Percentiles rank a stretch among this genome's conserved stretches.
Evolutionary conservation across 2,888 invertebrate species (phyloP).

Genomic region (Trichacis sp.): DNA sequence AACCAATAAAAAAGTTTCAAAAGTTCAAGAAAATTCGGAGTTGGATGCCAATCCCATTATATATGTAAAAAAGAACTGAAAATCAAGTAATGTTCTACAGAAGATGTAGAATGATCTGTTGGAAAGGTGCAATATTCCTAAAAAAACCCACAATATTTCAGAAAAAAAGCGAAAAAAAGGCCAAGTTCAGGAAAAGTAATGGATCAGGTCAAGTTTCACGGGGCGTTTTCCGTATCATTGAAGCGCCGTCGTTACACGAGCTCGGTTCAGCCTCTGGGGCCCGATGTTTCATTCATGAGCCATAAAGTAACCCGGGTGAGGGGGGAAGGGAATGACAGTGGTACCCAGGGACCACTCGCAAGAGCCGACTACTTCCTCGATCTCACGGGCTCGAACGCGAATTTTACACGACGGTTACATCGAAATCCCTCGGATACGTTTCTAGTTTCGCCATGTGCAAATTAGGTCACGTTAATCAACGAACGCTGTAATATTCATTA

Average conservation of each 20-base stretch:
- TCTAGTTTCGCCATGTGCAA: slow-evolving; percentile 14
- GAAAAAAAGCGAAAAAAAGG: too few species aligned
- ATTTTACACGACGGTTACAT: slow-evolving; percentile 29
- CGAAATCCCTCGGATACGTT: slow-evolving; percentile 17
- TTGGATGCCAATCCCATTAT: too few species aligned
- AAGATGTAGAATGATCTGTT: too few species aligned
- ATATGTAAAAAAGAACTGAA: too few species aligned
- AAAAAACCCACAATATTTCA: too few species aligned
- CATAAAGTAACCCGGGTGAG: slow-evolving; percentile 28
- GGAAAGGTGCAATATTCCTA: too few species aligned
- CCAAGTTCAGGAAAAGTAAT: too few species aligned
- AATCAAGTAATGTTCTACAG: too few species aligned
- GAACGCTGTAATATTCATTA: slow-evolving; percentile 20
- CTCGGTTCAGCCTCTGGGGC: slow-evolving; percentile 50
- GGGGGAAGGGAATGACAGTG: slow-evolving; percentile 13
- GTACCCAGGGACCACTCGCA: slow-evolving; percentile 12
- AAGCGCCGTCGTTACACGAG: slow-evolving; percentile 54
- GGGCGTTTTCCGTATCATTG: slow-evolving; percentile 39
- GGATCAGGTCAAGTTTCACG: not conserved
- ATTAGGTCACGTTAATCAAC: slow-evolving; percentile 21
- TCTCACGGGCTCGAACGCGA: slow-evolving; percentile 21
- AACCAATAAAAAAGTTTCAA: too few species aligned
- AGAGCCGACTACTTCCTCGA: slow-evolving; percentile 24
- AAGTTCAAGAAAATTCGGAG: too few species aligned
- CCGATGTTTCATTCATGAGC: slow-evolving; percentile 67